Conservation (phyloP, 2,888 invertebrate genomes). For the Pimpla rufipes region DNA sequence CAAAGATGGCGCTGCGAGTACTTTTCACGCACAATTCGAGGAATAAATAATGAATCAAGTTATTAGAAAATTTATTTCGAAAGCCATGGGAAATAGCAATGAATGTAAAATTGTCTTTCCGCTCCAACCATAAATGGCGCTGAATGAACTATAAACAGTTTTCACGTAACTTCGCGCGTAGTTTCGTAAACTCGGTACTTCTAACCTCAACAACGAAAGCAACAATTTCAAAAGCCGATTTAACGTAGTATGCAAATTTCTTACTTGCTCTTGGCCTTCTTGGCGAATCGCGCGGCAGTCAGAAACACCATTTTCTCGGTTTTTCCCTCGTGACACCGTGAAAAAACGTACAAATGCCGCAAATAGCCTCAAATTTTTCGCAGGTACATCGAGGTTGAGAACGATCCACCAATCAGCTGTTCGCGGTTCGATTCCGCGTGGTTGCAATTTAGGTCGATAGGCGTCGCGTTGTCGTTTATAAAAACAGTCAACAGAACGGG, state of each 20-base stretch:
- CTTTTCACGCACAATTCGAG: not conserved
- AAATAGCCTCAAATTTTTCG: not conserved
- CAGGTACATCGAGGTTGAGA: conserved; percentile 10
- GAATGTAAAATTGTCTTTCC: not conserved
- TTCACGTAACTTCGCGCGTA: not conserved
- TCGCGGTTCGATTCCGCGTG: not conserved
- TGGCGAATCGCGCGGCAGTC: conserved; percentile 89
- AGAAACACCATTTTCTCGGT: conserved; percentile 88
- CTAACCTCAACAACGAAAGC: conserved; percentile 20
- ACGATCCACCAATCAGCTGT: conserved; percentile 2
- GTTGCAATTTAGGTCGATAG: not conserved
- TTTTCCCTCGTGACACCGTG: not conserved
- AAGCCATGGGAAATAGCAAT: not conserved
- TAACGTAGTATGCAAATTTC: conserved; percentile 79
- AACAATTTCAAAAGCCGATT: conserved; percentile 17
- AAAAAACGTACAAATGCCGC: not conserved
- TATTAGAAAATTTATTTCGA: not conserved
- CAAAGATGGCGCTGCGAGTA: not conserved
- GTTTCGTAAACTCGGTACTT: not conserved
- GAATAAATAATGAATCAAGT: not conserved
- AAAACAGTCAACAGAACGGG: no score
- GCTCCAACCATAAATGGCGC: not conserved
- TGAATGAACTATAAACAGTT: not conserved
- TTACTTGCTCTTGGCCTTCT: conserved; percentile 92
- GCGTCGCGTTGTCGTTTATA: no score